Evolutionary conservation across 2,888 invertebrate species (phyloP), one percentile per base, ranked within the genome.

Genomic region (Ametastegia equiseti): DNA sequence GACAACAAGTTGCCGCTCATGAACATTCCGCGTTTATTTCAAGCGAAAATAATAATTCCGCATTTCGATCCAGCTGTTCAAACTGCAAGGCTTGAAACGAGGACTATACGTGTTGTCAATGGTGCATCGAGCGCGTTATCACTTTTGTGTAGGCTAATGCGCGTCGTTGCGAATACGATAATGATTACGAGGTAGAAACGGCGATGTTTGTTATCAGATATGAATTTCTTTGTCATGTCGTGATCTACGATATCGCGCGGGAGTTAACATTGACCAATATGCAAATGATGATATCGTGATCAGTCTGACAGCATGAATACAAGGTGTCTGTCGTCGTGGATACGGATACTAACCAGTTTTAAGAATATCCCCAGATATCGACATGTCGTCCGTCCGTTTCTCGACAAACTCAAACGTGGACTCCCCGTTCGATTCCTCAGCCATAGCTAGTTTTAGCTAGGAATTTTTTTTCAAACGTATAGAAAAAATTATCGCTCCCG

Each of bases 341-440:
- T 11, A 54, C 36, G 19, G 15, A 81, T 63, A 83, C 88, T 86
- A 83, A 90, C 91, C 91, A 87, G 86, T 86, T 83, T 90, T 91
- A 13, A 81, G 81, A 45, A 88, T 82, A 57, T 89, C 89, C 19
- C 86, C 88, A 60, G 88, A 84, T 75, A 86, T 81, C 27, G 85
- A 45, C 42, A 82, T 82, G n/a, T 91, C 90, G 45, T 91, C 91
- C 4, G 87, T 81, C 82, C 88, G 90, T 83, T 89, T 90, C 77
- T 91, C 91, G 7, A 91, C 88, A 82, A 91, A 91, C 86, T 91
- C 91, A 81, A 91, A 91, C 33, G 90, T 90, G 23, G 89, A 90
- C 85, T 91, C 91, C 69, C 90, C 90, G 83, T 90, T 91, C 15
- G 89, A 90, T 85, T 91, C 91, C 85, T 91, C 91, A n/a, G 89